A percentile compares a stretch with the other conserved stretches of the same genome.
Evolutionary conservation across 2,888 invertebrate genomes (phyloP).

Genomic region (Mythimna albipuncta): DNA sequence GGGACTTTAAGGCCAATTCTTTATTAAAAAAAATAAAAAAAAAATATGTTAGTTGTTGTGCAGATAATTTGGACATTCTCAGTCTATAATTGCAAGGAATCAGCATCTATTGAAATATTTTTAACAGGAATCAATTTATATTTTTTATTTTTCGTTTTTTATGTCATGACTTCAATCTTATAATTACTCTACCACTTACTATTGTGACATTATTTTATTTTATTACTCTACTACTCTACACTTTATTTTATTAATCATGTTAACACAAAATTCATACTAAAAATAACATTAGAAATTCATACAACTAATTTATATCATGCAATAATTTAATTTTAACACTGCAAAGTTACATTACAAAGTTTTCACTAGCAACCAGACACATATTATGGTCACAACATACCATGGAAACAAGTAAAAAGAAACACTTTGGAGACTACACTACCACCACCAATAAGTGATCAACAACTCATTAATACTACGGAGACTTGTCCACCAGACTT

Average conservation of each 20-base stretch:
- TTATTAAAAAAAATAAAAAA: no score
- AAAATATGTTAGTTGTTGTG: no score
- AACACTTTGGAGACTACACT: not conserved
- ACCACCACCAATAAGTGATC: conserved; percentile 51
- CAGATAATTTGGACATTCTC: no score
- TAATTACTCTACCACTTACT: not conserved
- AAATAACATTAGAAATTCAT: not conserved
- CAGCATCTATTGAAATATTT: not conserved
- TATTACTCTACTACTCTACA: not conserved
- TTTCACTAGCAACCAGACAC: conserved; percentile 52
- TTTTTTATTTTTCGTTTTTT: not conserved
- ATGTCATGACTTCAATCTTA: not conserved
- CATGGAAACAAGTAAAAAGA: conserved; percentile 71
- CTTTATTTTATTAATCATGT: no score
- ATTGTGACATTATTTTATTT: not conserved
- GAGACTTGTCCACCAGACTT: conserved; percentile 35
- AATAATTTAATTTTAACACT: not conserved
- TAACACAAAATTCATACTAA: not conserved
- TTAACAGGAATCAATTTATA: not conserved
- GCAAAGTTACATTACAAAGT: conserved; percentile 35
- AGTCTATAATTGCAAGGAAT: no score
- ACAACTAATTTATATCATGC: not conserved
- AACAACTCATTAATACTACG: conserved; percentile 43
- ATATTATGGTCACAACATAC: conserved; percentile 81
- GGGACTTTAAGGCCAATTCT: no score